Percentiles rank a stretch among this genome's conserved stretches.
These are phyloP conservation scores for Ardeotis arabs DNA, from an alignment of 2,113 vertebrate genomes.

Conservation along the genomic window DNA sequence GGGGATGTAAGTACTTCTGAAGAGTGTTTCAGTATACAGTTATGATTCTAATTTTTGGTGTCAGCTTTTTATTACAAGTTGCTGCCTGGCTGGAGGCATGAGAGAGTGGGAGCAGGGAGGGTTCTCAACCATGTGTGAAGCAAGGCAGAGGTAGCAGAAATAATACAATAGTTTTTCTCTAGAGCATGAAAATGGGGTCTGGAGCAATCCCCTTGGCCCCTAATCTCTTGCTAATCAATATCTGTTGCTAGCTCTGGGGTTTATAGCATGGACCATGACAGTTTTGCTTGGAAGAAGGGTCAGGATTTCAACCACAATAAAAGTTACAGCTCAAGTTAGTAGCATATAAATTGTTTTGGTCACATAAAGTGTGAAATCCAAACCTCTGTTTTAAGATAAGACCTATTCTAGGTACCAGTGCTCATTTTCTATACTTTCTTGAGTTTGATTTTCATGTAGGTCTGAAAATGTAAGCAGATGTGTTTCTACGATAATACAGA, in stretches of 20 bases:
- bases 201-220: not conserved
- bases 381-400: not conserved
- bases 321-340: not conserved
- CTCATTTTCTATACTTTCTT: not conserved
- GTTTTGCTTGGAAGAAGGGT: not conserved
- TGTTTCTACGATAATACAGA: not conserved
- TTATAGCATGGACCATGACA: not conserved
- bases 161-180: not conserved
- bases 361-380: not conserved
- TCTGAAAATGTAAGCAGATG: not conserved
- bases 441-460: not conserved
- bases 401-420: not conserved
- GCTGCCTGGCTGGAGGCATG: conserved; percentile 50
- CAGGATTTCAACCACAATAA: not conserved
- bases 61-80: conserved; percentile 47
- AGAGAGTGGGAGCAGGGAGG: conserved; percentile 30
- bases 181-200: not conserved
- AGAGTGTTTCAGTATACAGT: not conserved
- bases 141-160: conserved; percentile 12
- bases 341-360: not conserved
- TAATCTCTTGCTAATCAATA: not conserved
- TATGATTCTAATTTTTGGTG: conserved; percentile 37
- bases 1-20: conserved; percentile 35
- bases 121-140: conserved; percentile 15
- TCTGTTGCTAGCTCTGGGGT: not conserved